Base-by-base conservation (phyloP, 1,140 invertebrate genomes). In the Whitmania pigra region DNA sequence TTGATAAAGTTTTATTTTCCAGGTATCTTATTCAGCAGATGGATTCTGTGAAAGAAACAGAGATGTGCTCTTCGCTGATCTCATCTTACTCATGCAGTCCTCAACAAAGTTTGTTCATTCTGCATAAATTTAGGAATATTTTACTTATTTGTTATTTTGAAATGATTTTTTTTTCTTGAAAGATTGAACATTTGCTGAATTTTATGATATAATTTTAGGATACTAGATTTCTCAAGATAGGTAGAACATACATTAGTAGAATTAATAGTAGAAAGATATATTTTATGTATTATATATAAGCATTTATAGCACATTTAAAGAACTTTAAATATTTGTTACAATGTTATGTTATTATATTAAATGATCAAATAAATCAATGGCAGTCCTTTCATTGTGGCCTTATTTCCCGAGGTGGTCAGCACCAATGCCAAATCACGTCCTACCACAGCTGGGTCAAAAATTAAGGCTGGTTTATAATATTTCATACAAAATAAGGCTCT, bases 11-110 rank as follows among this genome's bases (percentile, higher is more conserved):
- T 49, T 49, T 49, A 49, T 49, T 49, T 49, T 49, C 43, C 71
- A 84, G 79, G 88, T 90, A 7, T 83, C 82, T 22, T 90, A 90
- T 78, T 84, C 86, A 73, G 85, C 87, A 36, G 85, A 87, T 29
- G 87, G 87, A 22, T 90, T 90, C 79, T 88, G 88, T 80, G 89
- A 90, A 76, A 85, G 87, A 76, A 90, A 90, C 80, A 84, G 88
- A 69, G 89, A 91, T 77, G 87, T 89, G 31, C 82, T 91, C 13
- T 89, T 89, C 78, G 80, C 82, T 36, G 89, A 90, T 79, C 84
- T 90, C 31, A 86, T 90, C 75, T 85, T 87, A 76, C 80, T 90
- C 7, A 89, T 90, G 88, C 87, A 89, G 76, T 84, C 82, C 2
- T 89, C 88, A 78, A 79, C 80, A n/a, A 88, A 86, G 88, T 88